Evolutionary conservation across 2,797 vertebrate species (phyloP).

Genomic region (Calcarius lapponicus): DNA sequence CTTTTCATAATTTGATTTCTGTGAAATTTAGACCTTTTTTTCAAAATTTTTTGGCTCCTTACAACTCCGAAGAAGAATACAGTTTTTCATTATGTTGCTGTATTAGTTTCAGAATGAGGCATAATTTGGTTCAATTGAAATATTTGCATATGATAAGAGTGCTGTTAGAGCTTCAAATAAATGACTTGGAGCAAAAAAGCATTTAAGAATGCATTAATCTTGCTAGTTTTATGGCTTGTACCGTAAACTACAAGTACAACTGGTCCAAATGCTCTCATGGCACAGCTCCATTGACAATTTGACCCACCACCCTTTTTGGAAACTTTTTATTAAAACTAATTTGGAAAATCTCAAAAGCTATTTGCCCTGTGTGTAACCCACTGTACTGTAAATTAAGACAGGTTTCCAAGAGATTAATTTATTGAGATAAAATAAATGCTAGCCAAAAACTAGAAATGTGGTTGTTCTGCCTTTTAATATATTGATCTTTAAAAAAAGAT

Average conservation of each 20-base stretch:
- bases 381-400: not conserved
- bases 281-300: not conserved
- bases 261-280: not conserved
- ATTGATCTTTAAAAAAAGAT: not conserved
- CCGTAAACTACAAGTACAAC: not conserved
- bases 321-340: not conserved
- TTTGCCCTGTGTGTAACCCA: not conserved
- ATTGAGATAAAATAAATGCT: not conserved
- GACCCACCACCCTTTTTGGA: not conserved
- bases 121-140: not conserved
- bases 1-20: not conserved
- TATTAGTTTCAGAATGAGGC: not conserved
- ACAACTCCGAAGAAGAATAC: fast-evolving
- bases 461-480: not conserved
- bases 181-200: not conserved
- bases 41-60: not conserved
- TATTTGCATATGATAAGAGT: not conserved
- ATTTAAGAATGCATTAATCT: not conserved
- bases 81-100: not conserved
- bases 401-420: not conserved
- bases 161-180: conserved; percentile 2
- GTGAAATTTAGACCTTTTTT: not conserved
- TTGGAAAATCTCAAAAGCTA: not conserved
- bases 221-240: not conserved
- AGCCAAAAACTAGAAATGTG: not conserved